Conservation (phyloP, 2,113 vertebrate species). For the Corythaeola cristata region DNA sequence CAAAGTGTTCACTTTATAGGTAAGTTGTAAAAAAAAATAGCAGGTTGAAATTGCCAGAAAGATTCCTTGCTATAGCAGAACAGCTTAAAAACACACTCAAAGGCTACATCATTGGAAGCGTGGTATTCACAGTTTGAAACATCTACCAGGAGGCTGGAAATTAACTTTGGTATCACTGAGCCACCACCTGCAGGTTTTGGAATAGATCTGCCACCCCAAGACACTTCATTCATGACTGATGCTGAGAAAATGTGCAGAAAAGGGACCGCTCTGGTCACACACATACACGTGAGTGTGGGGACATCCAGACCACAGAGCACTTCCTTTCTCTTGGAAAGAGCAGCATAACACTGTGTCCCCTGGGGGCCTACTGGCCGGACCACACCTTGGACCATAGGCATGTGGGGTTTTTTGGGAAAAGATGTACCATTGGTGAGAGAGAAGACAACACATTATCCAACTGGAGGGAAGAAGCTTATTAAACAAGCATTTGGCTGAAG, state of each 20-base stretch:
- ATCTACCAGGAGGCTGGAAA: background rate
- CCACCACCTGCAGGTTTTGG: background rate
- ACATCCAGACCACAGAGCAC: background rate
- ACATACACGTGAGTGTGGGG: rapidly evolving
- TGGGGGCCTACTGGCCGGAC: background rate
- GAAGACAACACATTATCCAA: background rate
- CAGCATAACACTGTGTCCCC: background rate
- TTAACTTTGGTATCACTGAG: background rate
- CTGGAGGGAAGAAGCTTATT: background rate
- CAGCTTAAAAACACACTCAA: background rate
- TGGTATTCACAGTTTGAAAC: background rate
- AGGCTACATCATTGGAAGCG: background rate
- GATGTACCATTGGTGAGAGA: background rate
- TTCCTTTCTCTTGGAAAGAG: background rate
- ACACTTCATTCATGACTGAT: background rate
- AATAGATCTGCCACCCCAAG: background rate
- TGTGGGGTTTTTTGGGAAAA: background rate
- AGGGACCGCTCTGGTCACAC: background rate
- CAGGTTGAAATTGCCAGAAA: background rate
- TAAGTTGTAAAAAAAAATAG: background rate
- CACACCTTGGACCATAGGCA: background rate
- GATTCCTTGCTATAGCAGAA: background rate
- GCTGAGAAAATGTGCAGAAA: background rate
- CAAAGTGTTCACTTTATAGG: background rate
- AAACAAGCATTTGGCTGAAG: background rate